phyloP scores from a whole-genome alignment of 2,113 vertebrate genomes.

The Solea senegalensis region DNA sequence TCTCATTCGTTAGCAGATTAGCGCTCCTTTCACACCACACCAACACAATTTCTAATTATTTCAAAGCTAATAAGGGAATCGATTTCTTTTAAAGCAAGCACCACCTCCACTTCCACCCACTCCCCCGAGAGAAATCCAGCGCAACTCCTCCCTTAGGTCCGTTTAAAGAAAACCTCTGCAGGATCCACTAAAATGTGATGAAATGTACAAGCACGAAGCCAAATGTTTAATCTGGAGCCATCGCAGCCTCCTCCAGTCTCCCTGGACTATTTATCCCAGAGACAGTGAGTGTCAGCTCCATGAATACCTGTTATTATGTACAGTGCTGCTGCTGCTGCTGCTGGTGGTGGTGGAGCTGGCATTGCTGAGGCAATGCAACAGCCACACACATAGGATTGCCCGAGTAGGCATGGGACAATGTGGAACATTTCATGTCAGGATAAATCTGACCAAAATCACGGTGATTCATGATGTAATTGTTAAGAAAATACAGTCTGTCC shows the following conservation, averaged over 20 bases:
- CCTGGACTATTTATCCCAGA: constrained; percentile 28
- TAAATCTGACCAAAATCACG: not conserved
- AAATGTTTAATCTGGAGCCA: constrained; percentile 2
- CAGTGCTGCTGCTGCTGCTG: not conserved
- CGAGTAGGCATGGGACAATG: not conserved
- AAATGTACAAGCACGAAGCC: not conserved
- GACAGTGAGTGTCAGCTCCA: constrained; percentile 46
- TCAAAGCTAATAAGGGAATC: constrained; percentile 71
- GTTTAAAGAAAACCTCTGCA: constrained; percentile 33
- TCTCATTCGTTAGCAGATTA: constrained; percentile 70
- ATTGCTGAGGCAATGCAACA: constrained; percentile 53
- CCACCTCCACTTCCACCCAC: constrained; percentile 17
- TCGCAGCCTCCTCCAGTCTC: not conserved
- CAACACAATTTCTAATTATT: constrained; percentile 74
- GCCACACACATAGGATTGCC: not conserved
- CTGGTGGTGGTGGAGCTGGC: constrained; percentile 18
- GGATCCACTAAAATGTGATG: not conserved
- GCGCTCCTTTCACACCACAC: constrained; percentile 60
- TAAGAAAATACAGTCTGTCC: too few relatives aligned
- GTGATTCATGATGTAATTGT: not conserved
- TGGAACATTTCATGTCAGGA: not conserved
- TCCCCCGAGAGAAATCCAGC: constrained; percentile 47
- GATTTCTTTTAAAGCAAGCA: constrained; percentile 51
- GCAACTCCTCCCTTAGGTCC: constrained; percentile 66
- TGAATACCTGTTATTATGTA: constrained; percentile 62